Percentiles rank a stretch among this genome's conserved stretches.
Conservation (phyloP, 2,113 vertebrate species). For the Eupsittula cactorum region DNA sequence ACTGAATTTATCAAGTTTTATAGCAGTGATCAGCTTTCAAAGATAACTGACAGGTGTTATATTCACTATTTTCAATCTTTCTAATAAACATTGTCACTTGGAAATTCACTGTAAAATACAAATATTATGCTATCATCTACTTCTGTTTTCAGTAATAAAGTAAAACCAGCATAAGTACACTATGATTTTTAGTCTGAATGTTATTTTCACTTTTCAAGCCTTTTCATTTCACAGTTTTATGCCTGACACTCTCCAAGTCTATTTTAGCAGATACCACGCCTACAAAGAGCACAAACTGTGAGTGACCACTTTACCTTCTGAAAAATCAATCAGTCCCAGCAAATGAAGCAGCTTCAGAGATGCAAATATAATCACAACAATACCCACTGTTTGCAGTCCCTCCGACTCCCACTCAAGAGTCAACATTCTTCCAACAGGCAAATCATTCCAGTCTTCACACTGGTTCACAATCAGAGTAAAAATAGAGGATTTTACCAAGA, state of each 20-base stretch:
- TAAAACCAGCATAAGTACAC: background rate
- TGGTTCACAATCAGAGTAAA: conserved; percentile 57
- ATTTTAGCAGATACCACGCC: conserved; percentile 38
- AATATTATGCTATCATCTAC: background rate
- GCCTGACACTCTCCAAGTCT: background rate
- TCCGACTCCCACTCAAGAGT: conserved; percentile 95
- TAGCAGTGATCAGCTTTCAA: background rate
- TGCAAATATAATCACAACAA: conserved; percentile 95
- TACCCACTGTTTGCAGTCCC: conserved; percentile 98
- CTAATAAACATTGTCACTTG: background rate
- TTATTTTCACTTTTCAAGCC: conserved; percentile 10
- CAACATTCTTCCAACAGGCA: conserved; percentile 82
- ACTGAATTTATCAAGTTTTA: background rate
- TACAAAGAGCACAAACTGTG: conserved; percentile 55
- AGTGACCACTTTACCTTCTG: conserved; percentile 92
- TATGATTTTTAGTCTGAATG: background rate
- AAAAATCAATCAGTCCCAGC: conserved; percentile 98
- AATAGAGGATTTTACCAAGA: conserved; percentile 60
- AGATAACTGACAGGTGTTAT: background rate
- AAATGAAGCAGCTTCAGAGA: conserved; percentile 98
- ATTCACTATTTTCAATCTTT: background rate
- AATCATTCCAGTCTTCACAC: conserved; percentile 79
- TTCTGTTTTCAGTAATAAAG: background rate
- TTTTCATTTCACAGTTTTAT: conserved; percentile 41
- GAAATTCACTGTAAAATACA: background rate